phyloP scores from a whole-genome alignment of 2,888 invertebrate genomes.

The Pharmacophagus antenor region DNA sequence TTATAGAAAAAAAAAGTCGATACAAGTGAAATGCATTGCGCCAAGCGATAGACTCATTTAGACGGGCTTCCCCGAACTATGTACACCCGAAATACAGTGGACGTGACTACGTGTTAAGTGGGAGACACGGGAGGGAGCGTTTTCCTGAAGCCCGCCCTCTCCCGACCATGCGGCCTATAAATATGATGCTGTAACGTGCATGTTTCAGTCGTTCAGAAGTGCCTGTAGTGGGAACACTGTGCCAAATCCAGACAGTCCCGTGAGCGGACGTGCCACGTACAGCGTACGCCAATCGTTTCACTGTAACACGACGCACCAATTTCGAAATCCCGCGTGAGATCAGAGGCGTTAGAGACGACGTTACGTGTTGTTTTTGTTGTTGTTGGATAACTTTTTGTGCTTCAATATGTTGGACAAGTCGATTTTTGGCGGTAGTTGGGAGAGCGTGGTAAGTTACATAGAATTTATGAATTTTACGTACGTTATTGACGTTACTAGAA shows the following conservation, averaged over 20 bases:
- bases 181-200: constrained; percentile 64
- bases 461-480: constrained; percentile 7
- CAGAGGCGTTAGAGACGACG: constrained; percentile 33
- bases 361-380: constrained; percentile 40
- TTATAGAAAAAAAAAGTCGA: constrained; percentile 18
- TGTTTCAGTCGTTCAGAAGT: constrained; percentile 74
- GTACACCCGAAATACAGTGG: constrained; percentile 57
- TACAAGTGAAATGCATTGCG: constrained; percentile 41
- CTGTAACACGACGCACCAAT: constrained; percentile 39
- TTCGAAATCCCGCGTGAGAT: constrained; percentile 45
- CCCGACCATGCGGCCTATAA: constrained; percentile 60
- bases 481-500: neutral
- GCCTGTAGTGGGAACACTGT: constrained; percentile 60
- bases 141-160: constrained; percentile 71
- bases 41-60: constrained; percentile 47
- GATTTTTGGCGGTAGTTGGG: constrained; percentile 73
- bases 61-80: constrained; percentile 75
- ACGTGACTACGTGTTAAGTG: constrained; percentile 68
- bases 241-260: constrained; percentile 60
- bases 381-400: constrained; percentile 45
- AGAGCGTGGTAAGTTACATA: constrained; percentile 72
- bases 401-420: constrained; percentile 72
- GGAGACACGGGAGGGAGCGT: constrained; percentile 54
- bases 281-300: constrained; percentile 42
- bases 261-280: constrained; percentile 63